These are phyloP conservation scores for Uromys caudimaculatus DNA, from an alignment of 2,797 vertebrate genomes.

Conservation along the genomic window DNA sequence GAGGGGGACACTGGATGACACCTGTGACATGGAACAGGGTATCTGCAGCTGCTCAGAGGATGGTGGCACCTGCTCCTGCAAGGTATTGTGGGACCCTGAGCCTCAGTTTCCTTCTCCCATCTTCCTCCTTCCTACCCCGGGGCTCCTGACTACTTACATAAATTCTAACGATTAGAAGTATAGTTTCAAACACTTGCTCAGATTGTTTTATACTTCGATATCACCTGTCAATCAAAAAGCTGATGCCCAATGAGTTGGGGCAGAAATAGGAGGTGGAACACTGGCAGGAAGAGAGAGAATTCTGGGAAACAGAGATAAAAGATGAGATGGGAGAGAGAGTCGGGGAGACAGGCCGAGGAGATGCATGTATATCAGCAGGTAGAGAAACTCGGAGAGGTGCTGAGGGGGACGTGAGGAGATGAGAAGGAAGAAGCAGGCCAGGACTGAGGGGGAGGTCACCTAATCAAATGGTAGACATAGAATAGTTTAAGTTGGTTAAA, in stretches of 20 bases:
- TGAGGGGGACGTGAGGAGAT: background rate
- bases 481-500: background rate
- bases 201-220: too few species aligned
- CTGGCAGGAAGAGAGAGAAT: background rate
- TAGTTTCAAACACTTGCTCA: background rate
- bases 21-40: constrained; percentile 88
- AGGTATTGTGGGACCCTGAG: constrained; percentile 85
- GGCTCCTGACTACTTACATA: background rate
- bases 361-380: background rate
- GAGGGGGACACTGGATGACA: constrained; percentile 89
- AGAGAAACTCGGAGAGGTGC: background rate
- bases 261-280: background rate
- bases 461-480: background rate
- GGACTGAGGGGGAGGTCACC: background rate
- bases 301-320: background rate
- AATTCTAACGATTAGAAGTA: background rate
- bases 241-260: background rate
- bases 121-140: accelerated
- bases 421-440: background rate
- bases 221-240: background rate
- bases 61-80: constrained; percentile 92
- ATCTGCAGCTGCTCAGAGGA: constrained; percentile 91
- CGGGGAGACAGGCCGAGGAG: background rate
- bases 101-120: too few species aligned
- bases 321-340: background rate